These are phyloP conservation scores for Micrasema longulum DNA, from an alignment of 1,140 invertebrate species.

Conservation along the genomic window DNA sequence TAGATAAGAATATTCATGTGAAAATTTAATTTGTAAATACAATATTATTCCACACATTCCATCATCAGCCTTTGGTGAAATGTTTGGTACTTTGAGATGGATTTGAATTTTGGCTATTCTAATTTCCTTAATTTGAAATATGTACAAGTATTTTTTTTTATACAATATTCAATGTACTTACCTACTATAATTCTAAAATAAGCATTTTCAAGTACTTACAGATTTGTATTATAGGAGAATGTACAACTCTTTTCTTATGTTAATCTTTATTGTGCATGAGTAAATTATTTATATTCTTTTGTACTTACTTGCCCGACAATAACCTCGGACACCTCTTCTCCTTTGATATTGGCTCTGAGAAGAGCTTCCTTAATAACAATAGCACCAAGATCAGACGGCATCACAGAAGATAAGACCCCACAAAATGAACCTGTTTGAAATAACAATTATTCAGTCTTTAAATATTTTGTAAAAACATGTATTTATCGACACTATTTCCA, in stretches of 20 bases:
- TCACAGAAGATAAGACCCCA: conserved; percentile 76
- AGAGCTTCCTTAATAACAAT: conserved; percentile 82
- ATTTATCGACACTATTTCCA: not conserved
- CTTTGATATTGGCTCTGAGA: conserved; percentile 70
- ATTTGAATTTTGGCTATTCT: too few relatives aligned
- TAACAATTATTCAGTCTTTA: conserved; percentile 1
- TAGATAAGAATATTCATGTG: too few relatives aligned
- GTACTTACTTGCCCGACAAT: conserved; percentile 84
- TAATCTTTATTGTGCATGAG: not conserved
- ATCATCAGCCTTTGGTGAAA: too few relatives aligned
- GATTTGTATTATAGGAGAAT: too few relatives aligned
- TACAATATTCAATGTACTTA: too few relatives aligned
- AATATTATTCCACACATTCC: too few relatives aligned
- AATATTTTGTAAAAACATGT: not conserved
- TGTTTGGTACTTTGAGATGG: too few relatives aligned
- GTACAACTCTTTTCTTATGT: not conserved
- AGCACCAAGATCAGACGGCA: conserved; percentile 80
- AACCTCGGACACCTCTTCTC: conserved; percentile 83
- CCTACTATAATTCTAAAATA: too few relatives aligned
- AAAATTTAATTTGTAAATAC: too few relatives aligned
- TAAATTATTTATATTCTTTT: conserved; percentile 25
- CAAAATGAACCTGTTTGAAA: conserved; percentile 64
- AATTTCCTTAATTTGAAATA: too few relatives aligned
- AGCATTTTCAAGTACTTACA: too few relatives aligned
- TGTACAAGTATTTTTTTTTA: too few relatives aligned